A percentile compares a stretch with the other conserved stretches of the same genome.
Conservation (phyloP, 2,113 vertebrate genomes). For the Jacana jacana region DNA sequence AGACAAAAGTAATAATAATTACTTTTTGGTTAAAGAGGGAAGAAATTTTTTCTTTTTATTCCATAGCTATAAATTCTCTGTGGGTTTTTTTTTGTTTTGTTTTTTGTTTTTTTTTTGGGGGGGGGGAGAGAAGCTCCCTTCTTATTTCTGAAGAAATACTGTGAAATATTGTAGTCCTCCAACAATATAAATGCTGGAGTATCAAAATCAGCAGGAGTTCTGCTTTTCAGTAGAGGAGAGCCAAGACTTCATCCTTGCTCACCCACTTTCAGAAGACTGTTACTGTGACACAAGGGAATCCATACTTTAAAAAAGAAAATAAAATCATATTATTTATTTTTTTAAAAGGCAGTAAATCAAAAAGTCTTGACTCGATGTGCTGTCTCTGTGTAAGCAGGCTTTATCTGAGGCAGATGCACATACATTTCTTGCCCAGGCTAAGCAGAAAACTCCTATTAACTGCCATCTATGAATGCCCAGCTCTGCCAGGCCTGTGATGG, state of each 20-base stretch:
- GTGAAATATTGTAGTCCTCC: neutral
- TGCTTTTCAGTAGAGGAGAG: neutral
- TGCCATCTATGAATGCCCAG: accelerated
- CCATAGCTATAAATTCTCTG: neutral
- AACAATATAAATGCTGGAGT: neutral
- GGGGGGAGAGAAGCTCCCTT: neutral
- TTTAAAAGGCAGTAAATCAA: neutral
- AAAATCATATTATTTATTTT: no score
- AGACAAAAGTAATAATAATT: neutral
- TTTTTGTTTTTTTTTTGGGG: no score
- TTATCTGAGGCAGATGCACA: neutral
- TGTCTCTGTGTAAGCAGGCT: neutral
- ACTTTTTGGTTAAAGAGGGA: neutral
- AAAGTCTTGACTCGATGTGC: neutral
- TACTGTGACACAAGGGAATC: neutral
- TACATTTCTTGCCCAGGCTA: neutral
- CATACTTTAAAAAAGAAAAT: neutral
- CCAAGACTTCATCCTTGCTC: neutral
- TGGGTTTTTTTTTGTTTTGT: no score
- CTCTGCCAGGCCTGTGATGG: neutral
- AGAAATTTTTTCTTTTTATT: neutral
- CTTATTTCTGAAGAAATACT: neutral
- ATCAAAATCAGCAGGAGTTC: neutral
- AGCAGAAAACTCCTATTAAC: neutral
- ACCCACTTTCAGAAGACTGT: neutral